Base-by-base conservation (phyloP, 2,113 vertebrate genomes). In the Piaya cayana region DNA sequence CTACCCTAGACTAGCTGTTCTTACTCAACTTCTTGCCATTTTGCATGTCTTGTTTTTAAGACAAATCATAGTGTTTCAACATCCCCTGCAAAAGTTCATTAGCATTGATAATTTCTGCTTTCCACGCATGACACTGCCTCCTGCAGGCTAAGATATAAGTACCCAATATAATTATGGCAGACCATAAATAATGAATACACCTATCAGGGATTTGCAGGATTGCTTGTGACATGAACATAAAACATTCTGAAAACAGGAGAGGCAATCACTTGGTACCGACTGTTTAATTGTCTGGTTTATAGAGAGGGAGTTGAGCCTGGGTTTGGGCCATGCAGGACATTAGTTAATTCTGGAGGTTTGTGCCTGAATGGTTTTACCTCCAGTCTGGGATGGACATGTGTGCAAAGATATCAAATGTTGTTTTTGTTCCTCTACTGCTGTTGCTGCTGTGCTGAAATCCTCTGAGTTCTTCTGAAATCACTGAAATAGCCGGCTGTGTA, bases 101-200 rank as follows among this genome's bases (percentile, higher is more conserved):
- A 87, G 26, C 50, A 77, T 50, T 88, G 75, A 7, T 58, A 68
- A 80, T 22, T 76, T 94, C 59, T 93, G 63, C 50, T 70, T 91
- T 88, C 63, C 26, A 67, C 42, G 37, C 37, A 25, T 91, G 87
- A 82, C 94, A 94, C 81, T 95, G 93, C 82, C 90, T 95, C 93
- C 87, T 97, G 82, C 78, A 95, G 94, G 85, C 79, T 95, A 68
- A 77, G 42, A 8, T 93, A 15, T 65, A 87, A 92, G 55, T 79
- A 77, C 37, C 64, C 47, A 55, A 30, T 49, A 74, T 90, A 92
- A 94, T 93, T 91, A 83, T 82, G 67, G 50, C 70, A 94, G 70
- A 75, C 64, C 56, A 92, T 96, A 86, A 96, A 96, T 94, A 95
- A 96, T 95, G 68, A 94, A 95, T 95, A 67, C 47, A 86, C 71